Base-by-base conservation (phyloP, 2,888 invertebrate genomes). In the Himalopsyche kuldschensis region DNA sequence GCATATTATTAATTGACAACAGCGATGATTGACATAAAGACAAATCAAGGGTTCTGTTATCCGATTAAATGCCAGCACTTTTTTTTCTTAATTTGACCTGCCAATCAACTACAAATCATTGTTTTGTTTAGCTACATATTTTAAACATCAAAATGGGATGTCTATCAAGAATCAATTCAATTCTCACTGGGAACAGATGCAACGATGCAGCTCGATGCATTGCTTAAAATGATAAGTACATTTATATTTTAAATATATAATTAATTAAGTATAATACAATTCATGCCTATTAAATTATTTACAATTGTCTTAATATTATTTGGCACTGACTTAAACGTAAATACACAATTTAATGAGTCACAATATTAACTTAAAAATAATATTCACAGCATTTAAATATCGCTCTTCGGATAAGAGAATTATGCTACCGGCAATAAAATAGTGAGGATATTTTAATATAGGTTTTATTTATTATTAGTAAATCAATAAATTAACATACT, bases 271-370 rank as follows among this genome's bases (percentile, higher is more conserved):
- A 69, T 69, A 69, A 69, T 78, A 79, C 63, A 79, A 63, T 27
- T 80, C 32, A 78, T 76, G 76, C 76, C 35, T 76, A 76, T 76
- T 76, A 78, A 75, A 35, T 35, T 84, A 84, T 84, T 78, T 84
- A 84, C 84, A 84, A 75, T 47, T 78, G 31, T 81, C 85, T 80
- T 85, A 84, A 84, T 63, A 80, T 84, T 85, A 85, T 85, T 85
- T 85, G 85, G 85, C 85, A 85, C 85, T 80, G 78, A 35, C 84
- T 82, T 85, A 85, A 31, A 47, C 78, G 17, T 82, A 84, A 84
- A 82, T 82, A 84, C 69, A 69, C 69, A 69, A 69, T 27, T 78
- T 84, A 3, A 69, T 69, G 69, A 69, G 69, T 69, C 69, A 69
- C 31, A 30, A 32, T 31, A 32, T 30, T 79, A n/a, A 55, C 55